Evolutionary conservation across 64 coral and sea anemone genomes (phyloP), one percentile per base, ranked within the genome.

Genomic region (Pocillopora damicornis): DNA sequence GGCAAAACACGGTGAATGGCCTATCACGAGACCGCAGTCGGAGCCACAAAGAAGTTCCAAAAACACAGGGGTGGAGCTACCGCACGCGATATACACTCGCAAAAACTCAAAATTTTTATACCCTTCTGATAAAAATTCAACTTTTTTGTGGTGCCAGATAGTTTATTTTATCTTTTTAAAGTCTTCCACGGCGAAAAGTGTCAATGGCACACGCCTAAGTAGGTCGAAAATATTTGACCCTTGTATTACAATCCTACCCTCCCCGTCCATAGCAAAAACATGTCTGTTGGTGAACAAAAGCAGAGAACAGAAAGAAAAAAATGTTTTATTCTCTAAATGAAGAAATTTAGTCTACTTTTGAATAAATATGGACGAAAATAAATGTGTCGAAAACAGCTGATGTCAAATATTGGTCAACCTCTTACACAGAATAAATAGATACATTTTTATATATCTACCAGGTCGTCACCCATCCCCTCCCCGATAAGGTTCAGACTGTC

Each of bases 1-100:
- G 86, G 80, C 90, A 86, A 87, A 96, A 96, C 85, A 89, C 81
- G 76, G 76, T 89, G 72, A 87, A 64, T 60, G 58, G 62, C 94
- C 89, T 86, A 97, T 97, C 94, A 85, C 80, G 51, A 74, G 67
- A 58, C 61, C 81, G 94, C 91, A 74, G 76, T 86, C 83, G 68
- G 80, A 81, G 78, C 82, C 86, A 93, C 89, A 97, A 92, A 97
- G 90, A 76, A 15, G 17, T 77, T 79, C 83, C 20, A 72, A 87
- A 62, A 73, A 60, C 59, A 77, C 72, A 0, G 60, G 91, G 87
- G 82, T 87, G 62, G 91, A 67, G 91, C 84, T 51, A 79, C 35
- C 77, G 75, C 76, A 85, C 81, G 81, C 81, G 72, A 73, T 85
- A 73, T 85, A 58, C 72, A 73, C 45, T 38, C 23, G 11, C 3